Evolutionary conservation across 2,113 vertebrate genomes (phyloP).

Genomic region (Heteronetta atricapilla): DNA sequence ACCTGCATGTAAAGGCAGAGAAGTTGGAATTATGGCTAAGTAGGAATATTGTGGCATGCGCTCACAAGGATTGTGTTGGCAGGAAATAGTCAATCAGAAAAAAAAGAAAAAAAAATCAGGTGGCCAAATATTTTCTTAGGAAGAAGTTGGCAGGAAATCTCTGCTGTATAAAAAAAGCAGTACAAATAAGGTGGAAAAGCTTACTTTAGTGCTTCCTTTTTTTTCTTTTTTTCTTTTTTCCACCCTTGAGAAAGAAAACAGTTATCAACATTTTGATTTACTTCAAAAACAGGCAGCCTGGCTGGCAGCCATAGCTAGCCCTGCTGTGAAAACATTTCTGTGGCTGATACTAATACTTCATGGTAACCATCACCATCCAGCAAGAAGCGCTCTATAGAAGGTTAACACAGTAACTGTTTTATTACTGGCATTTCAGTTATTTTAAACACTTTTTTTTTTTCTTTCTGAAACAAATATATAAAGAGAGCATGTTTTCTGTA

Average conservation of each 20-base stretch:
- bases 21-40: neutral
- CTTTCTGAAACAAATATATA: neutral
- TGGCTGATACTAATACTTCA: neutral
- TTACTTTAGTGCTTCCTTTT: conserved; percentile 1
- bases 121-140: conserved; percentile 20
- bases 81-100: neutral
- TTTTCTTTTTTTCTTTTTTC: neutral
- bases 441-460: neutral
- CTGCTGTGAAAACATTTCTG: conserved; percentile 34
- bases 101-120: neutral
- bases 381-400: neutral
- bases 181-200: conserved; percentile 17
- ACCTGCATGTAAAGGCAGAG: neutral
- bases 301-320: neutral
- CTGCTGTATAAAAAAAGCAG: neutral
- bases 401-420: neutral
- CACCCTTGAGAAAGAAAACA: conserved; percentile 23
- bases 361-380: neutral
- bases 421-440: neutral
- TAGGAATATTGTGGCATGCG: neutral
- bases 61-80: neutral
- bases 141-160: conserved; percentile 24
- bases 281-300: neutral
- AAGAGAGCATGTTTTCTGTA: neutral
- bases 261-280: neutral